A percentile compares a stretch with the other conserved stretches of the same genome.
Conservation (phyloP, 2,888 invertebrate species). For the Brenthis daphne region DNA sequence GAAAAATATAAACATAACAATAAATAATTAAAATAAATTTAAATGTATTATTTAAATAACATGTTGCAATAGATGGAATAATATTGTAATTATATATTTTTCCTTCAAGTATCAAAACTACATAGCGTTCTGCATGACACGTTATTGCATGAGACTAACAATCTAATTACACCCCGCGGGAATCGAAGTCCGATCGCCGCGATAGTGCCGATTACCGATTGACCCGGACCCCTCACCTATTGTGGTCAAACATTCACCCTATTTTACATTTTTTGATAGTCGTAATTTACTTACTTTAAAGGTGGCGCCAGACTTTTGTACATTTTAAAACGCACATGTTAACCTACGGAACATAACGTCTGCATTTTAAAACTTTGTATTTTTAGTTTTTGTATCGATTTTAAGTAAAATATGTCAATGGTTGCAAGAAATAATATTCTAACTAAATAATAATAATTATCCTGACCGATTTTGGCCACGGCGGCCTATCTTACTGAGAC, state of each 20-base stretch:
- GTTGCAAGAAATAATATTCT: no score
- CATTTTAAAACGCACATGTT: neutral
- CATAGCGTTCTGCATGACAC: constrained; percentile 54
- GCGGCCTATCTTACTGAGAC: no score
- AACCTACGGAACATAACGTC: no score
- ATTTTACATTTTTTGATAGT: constrained; percentile 27
- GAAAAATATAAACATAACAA: no score
- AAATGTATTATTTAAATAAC: no score
- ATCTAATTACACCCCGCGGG: constrained; percentile 79
- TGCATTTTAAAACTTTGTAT: no score
- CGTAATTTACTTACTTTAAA: constrained; percentile 1
- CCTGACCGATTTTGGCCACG: no score
- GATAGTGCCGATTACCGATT: constrained; percentile 70
- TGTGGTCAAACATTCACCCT: constrained; percentile 31
- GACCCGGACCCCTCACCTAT: constrained; percentile 45
- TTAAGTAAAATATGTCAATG: no score
- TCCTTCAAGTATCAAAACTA: constrained; percentile 58
- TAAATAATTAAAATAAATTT: no score
- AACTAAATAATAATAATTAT: no score
- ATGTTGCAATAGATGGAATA: neutral
- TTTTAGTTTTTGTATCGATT: no score
- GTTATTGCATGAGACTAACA: constrained; percentile 80
- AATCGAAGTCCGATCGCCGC: constrained; percentile 76
- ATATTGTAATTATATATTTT: neutral
- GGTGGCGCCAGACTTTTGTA: neutral